Conservation (phyloP, 2,797 vertebrate species). For the Syngnathus acus region DNA sequence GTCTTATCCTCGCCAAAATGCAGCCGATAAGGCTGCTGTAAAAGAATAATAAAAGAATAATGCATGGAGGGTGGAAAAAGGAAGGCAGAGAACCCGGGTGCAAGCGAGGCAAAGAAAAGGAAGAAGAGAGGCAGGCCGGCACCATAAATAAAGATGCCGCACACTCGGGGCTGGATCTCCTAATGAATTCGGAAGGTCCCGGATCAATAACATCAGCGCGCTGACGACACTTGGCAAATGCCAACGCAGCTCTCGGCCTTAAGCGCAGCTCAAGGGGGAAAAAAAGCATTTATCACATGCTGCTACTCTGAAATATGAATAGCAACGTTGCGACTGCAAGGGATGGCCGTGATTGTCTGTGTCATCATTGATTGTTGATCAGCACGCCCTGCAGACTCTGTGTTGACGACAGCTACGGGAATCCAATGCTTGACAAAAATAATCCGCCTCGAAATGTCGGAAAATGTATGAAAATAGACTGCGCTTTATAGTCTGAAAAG, state of each 20-base stretch:
- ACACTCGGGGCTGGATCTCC: constrained; percentile 65
- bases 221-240: constrained; percentile 73
- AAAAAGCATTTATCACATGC: constrained; percentile 39
- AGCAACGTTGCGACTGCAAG: neutral
- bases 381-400: neutral
- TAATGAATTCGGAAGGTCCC: constrained; percentile 78
- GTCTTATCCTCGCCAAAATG: constrained; percentile 80
- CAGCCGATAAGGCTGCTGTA: constrained; percentile 68
- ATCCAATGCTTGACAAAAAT: neutral
- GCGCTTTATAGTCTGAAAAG: too few relatives aligned
- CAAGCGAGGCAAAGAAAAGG: constrained; percentile 20
- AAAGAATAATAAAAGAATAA: constrained; percentile 71
- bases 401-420: neutral
- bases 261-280: constrained; percentile 25
- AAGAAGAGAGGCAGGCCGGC: constrained; percentile 40
- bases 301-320: constrained; percentile 8
- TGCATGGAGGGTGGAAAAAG: constrained; percentile 66
- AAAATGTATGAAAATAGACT: too few relatives aligned
- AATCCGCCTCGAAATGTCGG: too few relatives aligned
- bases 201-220: constrained; percentile 78
- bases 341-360: neutral
- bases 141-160: constrained; percentile 77
- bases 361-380: neutral
- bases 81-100: constrained; percentile 43
- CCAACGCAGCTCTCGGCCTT: constrained; percentile 52